A percentile compares a stretch with the other conserved stretches of the same genome.
phyloP scores from a whole-genome alignment of 2,113 vertebrate species.

The Galbula dea region DNA sequence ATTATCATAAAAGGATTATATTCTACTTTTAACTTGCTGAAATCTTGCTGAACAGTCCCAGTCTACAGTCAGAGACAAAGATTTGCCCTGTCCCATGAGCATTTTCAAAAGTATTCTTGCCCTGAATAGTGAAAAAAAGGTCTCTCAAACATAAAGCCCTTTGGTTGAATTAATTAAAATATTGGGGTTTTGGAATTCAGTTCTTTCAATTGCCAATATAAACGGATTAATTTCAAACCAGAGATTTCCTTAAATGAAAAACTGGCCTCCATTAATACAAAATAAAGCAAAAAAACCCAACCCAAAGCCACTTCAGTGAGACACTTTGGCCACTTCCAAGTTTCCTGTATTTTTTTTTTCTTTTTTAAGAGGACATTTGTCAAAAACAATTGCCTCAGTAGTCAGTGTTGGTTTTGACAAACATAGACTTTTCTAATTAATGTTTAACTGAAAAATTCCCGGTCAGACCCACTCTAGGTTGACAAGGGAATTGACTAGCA shows the following conservation, averaged over 20 bases:
- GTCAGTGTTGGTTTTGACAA: neutral
- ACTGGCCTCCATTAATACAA: neutral
- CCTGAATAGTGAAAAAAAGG: neutral
- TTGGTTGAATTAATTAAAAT: neutral
- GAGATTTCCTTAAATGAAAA: neutral
- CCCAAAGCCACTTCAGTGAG: neutral
- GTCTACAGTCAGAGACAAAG: neutral
- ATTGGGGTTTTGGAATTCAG: neutral
- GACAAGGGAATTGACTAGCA: neutral
- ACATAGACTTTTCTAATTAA: neutral
- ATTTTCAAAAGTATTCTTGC: neutral
- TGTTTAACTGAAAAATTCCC: conserved; percentile 4
- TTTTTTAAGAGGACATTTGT: neutral
- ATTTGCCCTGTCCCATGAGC: neutral
- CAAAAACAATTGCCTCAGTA: neutral
- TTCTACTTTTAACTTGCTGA: neutral
- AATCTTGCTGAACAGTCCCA: neutral
- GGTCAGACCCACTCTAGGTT: neutral
- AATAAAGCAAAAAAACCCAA: neutral
- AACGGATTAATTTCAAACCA: neutral
- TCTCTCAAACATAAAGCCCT: neutral
- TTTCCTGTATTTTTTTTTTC: neutral
- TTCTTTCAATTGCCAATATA: neutral
- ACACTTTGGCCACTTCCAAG: neutral
- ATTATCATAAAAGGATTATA: neutral